phyloP scores from a whole-genome alignment of 2,797 vertebrate species.

The Syngnathus acus region DNA sequence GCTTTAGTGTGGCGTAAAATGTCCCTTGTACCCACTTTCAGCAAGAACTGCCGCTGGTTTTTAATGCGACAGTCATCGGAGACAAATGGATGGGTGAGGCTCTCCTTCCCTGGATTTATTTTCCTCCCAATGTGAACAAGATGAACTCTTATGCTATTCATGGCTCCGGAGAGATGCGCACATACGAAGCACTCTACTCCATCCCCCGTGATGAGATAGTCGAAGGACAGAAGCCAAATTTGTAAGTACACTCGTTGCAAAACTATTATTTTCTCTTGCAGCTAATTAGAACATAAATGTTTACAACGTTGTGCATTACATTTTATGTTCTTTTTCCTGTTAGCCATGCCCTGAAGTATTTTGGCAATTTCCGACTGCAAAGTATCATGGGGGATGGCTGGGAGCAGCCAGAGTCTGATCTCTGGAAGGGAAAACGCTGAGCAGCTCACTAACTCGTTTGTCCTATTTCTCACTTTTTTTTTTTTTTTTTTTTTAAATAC shows the following conservation, averaged over 20 bases:
- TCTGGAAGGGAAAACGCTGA: constrained; percentile 63
- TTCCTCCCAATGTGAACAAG: constrained; percentile 69
- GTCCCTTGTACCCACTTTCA: constrained; percentile 32
- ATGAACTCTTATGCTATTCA: constrained; percentile 73
- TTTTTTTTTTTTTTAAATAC: background rate
- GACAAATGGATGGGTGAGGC: constrained; percentile 57
- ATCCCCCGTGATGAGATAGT: constrained; percentile 56
- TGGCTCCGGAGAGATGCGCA: constrained; percentile 59
- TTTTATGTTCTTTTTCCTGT: constrained; percentile 9
- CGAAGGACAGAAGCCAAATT: constrained; percentile 60
- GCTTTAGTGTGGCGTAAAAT: background rate
- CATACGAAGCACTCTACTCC: constrained; percentile 65
- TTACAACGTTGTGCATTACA: background rate
- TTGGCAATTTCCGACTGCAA: constrained; percentile 69
- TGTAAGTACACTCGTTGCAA: constrained; percentile 54
- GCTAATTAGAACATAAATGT: background rate
- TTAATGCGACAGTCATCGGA: constrained; percentile 45
- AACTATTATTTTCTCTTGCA: background rate
- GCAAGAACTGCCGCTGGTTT: constrained; percentile 70
- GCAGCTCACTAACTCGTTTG: constrained; percentile 7
- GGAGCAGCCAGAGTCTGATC: constrained; percentile 64
- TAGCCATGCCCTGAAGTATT: constrained; percentile 69
- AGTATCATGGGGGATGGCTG: constrained; percentile 72
- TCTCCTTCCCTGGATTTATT: constrained; percentile 65
- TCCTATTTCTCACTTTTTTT: background rate